A percentile compares a stretch with the other conserved stretches of the same genome.
These are phyloP conservation scores for Platorchestia sp. DNA, from an alignment of 1,140 invertebrate genomes.

Conservation along the genomic window DNA sequence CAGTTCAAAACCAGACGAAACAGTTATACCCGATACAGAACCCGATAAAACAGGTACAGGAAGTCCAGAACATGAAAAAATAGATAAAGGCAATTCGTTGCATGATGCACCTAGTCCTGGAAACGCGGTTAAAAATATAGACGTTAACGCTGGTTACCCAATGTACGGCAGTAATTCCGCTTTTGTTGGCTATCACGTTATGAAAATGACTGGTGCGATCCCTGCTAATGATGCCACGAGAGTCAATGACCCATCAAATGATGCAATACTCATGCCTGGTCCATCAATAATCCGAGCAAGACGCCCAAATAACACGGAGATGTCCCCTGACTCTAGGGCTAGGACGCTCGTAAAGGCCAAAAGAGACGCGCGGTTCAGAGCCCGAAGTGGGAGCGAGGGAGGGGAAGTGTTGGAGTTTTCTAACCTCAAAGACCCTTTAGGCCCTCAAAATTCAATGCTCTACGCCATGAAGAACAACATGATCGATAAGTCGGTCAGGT, in stretches of 20 bases:
- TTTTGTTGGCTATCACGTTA: neutral
- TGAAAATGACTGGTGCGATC: neutral
- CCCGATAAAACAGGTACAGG: neutral
- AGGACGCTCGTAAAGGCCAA: neutral
- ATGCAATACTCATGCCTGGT: no score
- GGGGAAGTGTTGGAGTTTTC: neutral
- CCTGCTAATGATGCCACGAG: neutral
- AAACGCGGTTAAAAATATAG: neutral
- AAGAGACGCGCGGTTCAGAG: neutral
- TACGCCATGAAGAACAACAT: conserved; percentile 6
- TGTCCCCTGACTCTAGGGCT: neutral
- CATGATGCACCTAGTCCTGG: neutral
- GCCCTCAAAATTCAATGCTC: neutral
- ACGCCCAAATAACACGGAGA: neutral
- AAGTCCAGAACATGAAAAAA: neutral
- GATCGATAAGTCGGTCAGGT: conserved; percentile 25
- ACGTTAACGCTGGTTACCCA: neutral
- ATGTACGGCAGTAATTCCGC: neutral
- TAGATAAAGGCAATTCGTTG: neutral
- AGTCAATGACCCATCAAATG: neutral
- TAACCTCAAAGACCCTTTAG: neutral
- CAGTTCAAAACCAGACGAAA: neutral
- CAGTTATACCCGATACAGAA: neutral
- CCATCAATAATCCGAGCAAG: neutral
- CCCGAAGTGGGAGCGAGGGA: neutral